phyloP scores from a whole-genome alignment of 2,797 vertebrate genomes.

The Phataginus tricuspis region DNA sequence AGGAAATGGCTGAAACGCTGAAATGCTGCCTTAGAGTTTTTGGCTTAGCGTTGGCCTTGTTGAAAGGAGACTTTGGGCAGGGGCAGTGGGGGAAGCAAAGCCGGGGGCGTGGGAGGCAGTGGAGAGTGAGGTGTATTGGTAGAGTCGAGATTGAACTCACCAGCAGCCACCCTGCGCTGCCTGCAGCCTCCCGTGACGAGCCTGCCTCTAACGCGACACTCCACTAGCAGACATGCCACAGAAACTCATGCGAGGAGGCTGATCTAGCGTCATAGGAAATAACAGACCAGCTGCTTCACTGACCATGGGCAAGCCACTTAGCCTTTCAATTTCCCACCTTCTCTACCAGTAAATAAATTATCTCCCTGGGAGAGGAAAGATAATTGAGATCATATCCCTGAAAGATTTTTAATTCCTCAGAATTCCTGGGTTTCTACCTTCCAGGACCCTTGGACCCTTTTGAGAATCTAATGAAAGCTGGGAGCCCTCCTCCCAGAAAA shows the following conservation, averaged over 20 bases:
- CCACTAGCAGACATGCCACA: background rate
- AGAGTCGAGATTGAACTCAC: background rate
- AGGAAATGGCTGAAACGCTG: background rate
- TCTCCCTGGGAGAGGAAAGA: background rate
- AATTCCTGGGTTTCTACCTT: background rate
- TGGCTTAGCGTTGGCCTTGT: background rate
- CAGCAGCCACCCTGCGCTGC: background rate
- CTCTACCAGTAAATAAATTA: constrained; percentile 8
- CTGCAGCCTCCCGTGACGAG: background rate
- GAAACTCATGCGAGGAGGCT: background rate
- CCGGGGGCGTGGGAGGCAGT: fast-evolving
- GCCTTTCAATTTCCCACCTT: background rate
- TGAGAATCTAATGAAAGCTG: background rate
- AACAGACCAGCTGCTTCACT: background rate
- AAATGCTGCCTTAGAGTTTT: background rate
- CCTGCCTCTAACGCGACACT: too few species aligned
- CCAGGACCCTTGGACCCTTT: background rate
- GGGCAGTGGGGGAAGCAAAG: background rate
- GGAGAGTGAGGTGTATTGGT: background rate
- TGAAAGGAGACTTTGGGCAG: background rate
- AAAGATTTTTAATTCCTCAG: constrained; percentile 16
- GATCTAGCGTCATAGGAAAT: background rate
- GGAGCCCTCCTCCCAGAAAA: background rate
- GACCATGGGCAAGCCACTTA: background rate
- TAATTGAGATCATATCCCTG: background rate